These are phyloP conservation scores for Cyrtorhinus lividipennis DNA, from an alignment of 1,140 invertebrate species.

Conservation along the genomic window DNA sequence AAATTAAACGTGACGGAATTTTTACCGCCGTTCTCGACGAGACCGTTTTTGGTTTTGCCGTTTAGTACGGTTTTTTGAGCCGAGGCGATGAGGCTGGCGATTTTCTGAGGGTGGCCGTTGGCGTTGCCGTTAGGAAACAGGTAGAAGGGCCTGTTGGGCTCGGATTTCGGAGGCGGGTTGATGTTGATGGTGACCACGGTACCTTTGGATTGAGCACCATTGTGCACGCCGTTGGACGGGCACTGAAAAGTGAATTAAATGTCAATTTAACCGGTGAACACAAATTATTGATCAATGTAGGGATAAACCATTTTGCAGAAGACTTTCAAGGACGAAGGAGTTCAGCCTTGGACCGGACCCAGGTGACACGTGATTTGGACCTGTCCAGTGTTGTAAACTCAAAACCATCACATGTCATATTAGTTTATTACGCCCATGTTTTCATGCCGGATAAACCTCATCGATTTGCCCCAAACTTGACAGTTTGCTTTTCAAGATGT, in stretches of 20 bases:
- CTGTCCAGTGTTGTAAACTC: too few relatives aligned
- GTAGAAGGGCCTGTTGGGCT: constrained; percentile 16
- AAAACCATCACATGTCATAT: too few relatives aligned
- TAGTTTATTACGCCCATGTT: too few relatives aligned
- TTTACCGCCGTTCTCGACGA: constrained; percentile 14
- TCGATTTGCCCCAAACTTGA: too few relatives aligned
- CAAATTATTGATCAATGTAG: not conserved
- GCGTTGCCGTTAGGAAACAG: constrained; percentile 15
- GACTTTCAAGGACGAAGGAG: too few relatives aligned
- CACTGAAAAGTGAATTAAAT: constrained; percentile 4
- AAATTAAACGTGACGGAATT: constrained; percentile 22
- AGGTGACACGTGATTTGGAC: too few relatives aligned
- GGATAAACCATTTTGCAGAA: too few relatives aligned
- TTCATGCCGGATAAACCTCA: too few relatives aligned
- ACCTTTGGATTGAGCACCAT: not conserved
- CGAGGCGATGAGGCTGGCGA: constrained; percentile 9
- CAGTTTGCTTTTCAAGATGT: too few relatives aligned
- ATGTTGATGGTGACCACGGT: constrained; percentile 18
- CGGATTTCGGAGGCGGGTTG: constrained; percentile 11
- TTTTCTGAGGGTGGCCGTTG: constrained; percentile 7
- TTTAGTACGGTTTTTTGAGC: not conserved
- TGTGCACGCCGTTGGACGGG: constrained; percentile 2
- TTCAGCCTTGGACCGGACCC: too few relatives aligned
- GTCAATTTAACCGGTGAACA: too few relatives aligned
- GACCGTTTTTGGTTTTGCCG: constrained; percentile 12